Percentiles rank a stretch among this genome's conserved stretches.
These are phyloP conservation scores for Phodopus roborovskii DNA, from an alignment of 2,113 vertebrate species.

Conservation along the genomic window DNA sequence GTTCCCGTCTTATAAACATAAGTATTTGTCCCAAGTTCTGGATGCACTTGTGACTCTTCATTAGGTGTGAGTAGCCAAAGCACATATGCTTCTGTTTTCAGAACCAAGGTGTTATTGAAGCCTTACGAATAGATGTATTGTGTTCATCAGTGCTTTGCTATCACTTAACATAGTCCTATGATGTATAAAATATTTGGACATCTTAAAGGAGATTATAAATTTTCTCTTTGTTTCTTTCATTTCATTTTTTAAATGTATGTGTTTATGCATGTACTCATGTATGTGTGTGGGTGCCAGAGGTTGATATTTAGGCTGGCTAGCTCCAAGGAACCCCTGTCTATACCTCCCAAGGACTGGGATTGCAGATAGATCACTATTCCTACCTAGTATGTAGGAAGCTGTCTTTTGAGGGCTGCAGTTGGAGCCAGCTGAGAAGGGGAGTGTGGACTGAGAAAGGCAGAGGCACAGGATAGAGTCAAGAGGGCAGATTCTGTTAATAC, in stretches of 20 bases:
- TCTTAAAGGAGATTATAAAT: neutral
- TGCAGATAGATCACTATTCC: neutral
- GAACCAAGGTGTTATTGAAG: conserved; percentile 29
- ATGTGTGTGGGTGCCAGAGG: too few relatives aligned
- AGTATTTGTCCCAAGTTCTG: neutral
- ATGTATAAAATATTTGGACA: conserved; percentile 36
- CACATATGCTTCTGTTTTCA: neutral
- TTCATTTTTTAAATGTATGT: neutral
- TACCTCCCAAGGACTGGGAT: neutral
- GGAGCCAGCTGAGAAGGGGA: too few relatives aligned
- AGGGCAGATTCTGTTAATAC: too few relatives aligned
- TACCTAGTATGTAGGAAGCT: too few relatives aligned
- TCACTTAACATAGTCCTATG: neutral
- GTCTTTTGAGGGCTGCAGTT: too few relatives aligned
- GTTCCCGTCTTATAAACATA: neutral
- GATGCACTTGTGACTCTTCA: conserved; percentile 1
- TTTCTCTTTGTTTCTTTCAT: neutral
- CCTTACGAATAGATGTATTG: conserved; percentile 24
- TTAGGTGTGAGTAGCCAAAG: neutral
- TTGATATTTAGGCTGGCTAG: too few relatives aligned
- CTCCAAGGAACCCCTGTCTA: too few relatives aligned
- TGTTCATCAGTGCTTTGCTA: neutral
- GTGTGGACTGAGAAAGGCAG: too few relatives aligned
- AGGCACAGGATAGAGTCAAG: too few relatives aligned
- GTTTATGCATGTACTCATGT: neutral